Evolutionary conservation across 2,888 invertebrate species (phyloP), one percentile per base, ranked within the genome.

Genomic region (Pegoplata infirma): DNA sequence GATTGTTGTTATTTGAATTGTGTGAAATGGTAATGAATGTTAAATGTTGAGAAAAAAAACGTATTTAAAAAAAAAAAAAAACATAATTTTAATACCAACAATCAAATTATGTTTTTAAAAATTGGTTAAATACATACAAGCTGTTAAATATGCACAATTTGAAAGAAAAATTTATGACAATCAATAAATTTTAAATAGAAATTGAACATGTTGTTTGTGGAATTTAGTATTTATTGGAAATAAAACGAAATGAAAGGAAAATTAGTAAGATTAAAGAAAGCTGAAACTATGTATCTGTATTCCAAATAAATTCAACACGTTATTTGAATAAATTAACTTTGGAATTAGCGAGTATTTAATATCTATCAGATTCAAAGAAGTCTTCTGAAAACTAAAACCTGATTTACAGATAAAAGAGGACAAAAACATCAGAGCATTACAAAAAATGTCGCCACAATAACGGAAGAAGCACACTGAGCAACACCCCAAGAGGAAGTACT

Each of bases 1-100:
- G 8, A 47, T 47, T 23, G 21, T 21, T 12, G 12, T 53, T 55
- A 6, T 40, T 25, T 63, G 44, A 46, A 44, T 28, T 51, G 64
- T 68, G 49, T 63, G 53, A 73, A 69, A n/a, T 73, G 36, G 46
- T 73, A 78, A 68, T 68, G 53, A 74, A 69, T 53, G 64, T 47
- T 74, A 59, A 69, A 64, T 59, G 64, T 59, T 71, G 49, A 46
- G 61, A 47, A 74, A 59, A 78, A n/a, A n/a, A n/a, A n/a, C n/a
- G n/a, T n/a, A n/a, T n/a, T n/a, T n/a, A n/a, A n/a, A n/a, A n/a
- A n/a, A n/a, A n/a, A n/a, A n/a, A n/a, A n/a, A n/a, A 63, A 49
- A 49, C 49, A 58, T 14, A 64, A 58, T 53, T 59, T 53, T 47
- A 59, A 59, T 23, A 16, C 58, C n/a, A 66, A 59, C 66, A 69